Evolutionary conservation across 2,888 invertebrate species (phyloP), one percentile per base, ranked within the genome.

Genomic region (Boloria euphrosyne): DNA sequence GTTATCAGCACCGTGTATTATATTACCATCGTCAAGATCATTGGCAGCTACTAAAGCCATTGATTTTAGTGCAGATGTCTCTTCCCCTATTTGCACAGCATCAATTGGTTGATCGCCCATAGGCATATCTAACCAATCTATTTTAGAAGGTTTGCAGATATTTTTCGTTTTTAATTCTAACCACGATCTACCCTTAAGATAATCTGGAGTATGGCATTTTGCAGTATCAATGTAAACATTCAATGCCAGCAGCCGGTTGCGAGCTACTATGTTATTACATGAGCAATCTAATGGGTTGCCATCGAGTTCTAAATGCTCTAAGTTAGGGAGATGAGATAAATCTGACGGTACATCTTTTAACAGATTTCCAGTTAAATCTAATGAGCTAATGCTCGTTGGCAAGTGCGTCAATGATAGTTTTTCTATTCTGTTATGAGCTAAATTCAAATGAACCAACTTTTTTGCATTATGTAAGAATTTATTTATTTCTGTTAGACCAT

Each of bases 251-350:
- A 96, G 82, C 73, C 91, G 90, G 76, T 96, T 94, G 71, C 95
- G 93, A 57, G 93, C 90, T 71, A 93, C 87, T 66, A 96, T 83
- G 66, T 95, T 95, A 70, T 93, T 93, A 78, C 96, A 96, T 38
- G 95, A 93, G 83, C 96, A 96, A 74, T 94, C 90, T 6, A 96
- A 86, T 47, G 94, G 94, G 80, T 96, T 96, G 53, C 94, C 94
- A 59, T 93, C 91, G 67, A 96, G 78, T 79, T 95, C 94, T 67
- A 96, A 86, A 74, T 93, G 93, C 78, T 93, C 93, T 63, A 96
- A 84, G 74, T 92, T 83, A 53, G 86, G 87, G 65, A 95, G 83
- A 72, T 88, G 87, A 27, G 84, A 87, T 65, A 95, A 79, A 74
- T 95, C 94, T 64, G 90, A 80, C 6, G 95, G 94, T 68, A 95